Evolutionary conservation across 2,113 vertebrate genomes (phyloP).

Genomic region (Lonchura striata): DNA sequence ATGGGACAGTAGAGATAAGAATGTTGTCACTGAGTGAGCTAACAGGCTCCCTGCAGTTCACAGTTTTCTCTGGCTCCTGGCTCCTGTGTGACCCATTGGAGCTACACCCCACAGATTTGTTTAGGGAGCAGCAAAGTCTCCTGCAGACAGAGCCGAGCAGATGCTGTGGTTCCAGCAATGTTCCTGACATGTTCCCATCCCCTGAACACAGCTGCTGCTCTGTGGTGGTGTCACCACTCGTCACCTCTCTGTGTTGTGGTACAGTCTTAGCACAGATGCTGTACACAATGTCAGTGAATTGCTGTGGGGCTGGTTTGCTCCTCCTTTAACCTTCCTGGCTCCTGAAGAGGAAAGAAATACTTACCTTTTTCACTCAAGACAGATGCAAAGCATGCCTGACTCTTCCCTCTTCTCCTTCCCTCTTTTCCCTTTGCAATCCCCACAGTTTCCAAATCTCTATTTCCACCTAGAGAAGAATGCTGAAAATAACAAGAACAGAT

Average conservation of each 20-base stretch:
- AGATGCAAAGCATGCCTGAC: background rate
- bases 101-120: background rate
- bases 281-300: background rate
- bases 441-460: background rate
- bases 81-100: background rate
- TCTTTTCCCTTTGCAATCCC: background rate
- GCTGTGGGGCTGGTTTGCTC: background rate
- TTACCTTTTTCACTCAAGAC: background rate
- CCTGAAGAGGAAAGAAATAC: background rate
- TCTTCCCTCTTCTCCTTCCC: background rate
- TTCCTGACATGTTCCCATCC: background rate
- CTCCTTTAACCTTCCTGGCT: background rate
- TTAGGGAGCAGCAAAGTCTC: background rate
- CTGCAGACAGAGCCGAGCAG: background rate
- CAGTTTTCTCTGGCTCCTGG: background rate
- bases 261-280: background rate
- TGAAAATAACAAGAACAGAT: background rate
- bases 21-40: background rate
- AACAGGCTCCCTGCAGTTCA: background rate
- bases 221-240: background rate
- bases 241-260: background rate
- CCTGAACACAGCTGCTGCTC: background rate
- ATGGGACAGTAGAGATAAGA: background rate
- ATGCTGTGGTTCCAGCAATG: background rate
- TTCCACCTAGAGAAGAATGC: background rate